These are phyloP conservation scores for Pammene aurita DNA, from an alignment of 2,888 invertebrate species.

Conservation along the genomic window DNA sequence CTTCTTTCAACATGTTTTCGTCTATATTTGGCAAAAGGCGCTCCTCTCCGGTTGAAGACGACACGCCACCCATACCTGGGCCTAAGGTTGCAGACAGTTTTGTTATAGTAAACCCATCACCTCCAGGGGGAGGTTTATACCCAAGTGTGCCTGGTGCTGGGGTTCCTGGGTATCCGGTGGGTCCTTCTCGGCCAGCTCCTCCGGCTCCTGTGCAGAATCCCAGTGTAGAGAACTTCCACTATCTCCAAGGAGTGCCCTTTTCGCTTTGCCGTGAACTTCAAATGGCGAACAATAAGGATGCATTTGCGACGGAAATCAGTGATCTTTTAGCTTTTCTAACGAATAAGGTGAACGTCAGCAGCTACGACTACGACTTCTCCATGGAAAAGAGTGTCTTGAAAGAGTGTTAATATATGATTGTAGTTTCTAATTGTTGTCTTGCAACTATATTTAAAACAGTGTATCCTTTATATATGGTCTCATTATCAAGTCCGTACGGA, in stretches of 20 bases:
- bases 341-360: constrained; percentile 69
- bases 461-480: neutral
- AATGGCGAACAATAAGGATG: constrained; percentile 74
- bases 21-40: constrained; percentile 76
- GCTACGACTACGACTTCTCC: constrained; percentile 79
- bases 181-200: constrained; percentile 67
- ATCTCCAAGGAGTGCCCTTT: constrained; percentile 83
- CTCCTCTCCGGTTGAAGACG: constrained; percentile 76
- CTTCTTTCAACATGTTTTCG: constrained; percentile 66
- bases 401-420: constrained; percentile 61
- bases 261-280: constrained; percentile 75
- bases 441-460: neutral
- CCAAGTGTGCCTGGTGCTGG: constrained; percentile 62
- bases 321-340: constrained; percentile 80
- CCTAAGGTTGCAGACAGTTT: constrained; percentile 70
- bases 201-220: constrained; percentile 55
- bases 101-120: constrained; percentile 66
- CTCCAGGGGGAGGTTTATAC: constrained; percentile 63
- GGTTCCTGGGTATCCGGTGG: constrained; percentile 46
- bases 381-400: constrained; percentile 81
- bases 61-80: constrained; percentile 75
- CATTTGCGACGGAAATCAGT: constrained; percentile 75
- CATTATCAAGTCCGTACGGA: neutral
- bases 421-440: neutral
- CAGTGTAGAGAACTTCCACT: constrained; percentile 68